Evolutionary conservation across 2,113 vertebrate species (phyloP), one percentile per base, ranked within the genome.

Genomic region (Cyanoderma ruficeps): DNA sequence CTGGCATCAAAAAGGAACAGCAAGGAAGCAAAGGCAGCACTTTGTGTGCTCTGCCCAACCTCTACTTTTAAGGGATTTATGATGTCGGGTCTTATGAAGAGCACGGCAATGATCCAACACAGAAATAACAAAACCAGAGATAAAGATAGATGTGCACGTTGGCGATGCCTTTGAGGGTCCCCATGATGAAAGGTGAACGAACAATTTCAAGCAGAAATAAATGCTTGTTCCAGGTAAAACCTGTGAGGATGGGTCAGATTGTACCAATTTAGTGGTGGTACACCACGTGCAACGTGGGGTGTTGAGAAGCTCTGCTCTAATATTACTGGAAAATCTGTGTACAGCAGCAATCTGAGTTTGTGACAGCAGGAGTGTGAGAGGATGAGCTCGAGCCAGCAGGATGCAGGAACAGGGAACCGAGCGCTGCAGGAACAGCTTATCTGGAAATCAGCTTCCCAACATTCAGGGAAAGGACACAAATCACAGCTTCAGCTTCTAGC

Each of bases 371-470:
- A 87, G 56, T 0, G 20, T 6, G 70, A 79, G n/a, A 33, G 57
- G 63, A 84, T 5, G 3, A 95, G 81, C 65, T 65, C 5, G 24
- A 65, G 80, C 15, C 87, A 69, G 63, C 46, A 50, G 89, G 71
- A 67, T 52, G 61, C 57, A 61, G 71, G 60, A 65, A 18, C 20
- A n/a, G 65, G 20, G 67, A 83, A 41, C 0, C 0, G 22, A 55
- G 61, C 0, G 0, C n/a, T 78, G 18, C 16, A 6, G 11, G 59
- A 67, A 50, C 0, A 0, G 52, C 56, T 71, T 31, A 42, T 42
- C 39, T 71, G 57, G 49, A 77, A 93, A 93, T 11, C 41, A 23
- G 22, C 64, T 90, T 21, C 55, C 68, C 49, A 77, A 21, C 15
- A 17, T 7, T 55, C 41, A 72, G 0, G 10, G 47, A 33, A 86